phyloP scores from a whole-genome alignment of 2,113 vertebrate species.

The Corynorhinus townsendii region DNA sequence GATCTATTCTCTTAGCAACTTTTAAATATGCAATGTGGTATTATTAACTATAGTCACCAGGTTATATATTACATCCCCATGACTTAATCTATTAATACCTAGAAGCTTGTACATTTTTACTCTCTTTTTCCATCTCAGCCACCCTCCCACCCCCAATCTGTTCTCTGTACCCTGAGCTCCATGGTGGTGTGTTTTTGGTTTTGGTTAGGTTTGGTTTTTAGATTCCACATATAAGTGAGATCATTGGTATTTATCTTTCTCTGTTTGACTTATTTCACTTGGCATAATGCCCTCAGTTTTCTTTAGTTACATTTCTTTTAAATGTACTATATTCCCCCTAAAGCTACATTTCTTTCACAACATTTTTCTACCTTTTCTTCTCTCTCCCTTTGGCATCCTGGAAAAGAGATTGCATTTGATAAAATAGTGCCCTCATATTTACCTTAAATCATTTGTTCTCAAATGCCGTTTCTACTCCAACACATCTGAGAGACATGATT shows the following conservation, averaged over 20 bases:
- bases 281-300: background rate
- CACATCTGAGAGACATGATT: background rate
- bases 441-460: background rate
- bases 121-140: background rate
- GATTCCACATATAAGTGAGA: background rate
- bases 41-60: background rate
- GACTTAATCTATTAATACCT: background rate
- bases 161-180: background rate
- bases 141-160: background rate
- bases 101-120: background rate
- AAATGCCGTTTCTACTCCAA: conserved; percentile 2
- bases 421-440: background rate
- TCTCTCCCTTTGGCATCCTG: background rate
- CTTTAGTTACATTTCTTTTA: conserved; percentile 21
- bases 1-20: background rate
- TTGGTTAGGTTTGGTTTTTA: background rate
- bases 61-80: too few relatives aligned
- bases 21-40: background rate
- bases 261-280: background rate
- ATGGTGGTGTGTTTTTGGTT: background rate
- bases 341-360: background rate
- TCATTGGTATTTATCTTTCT: background rate
- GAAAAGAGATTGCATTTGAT: background rate
- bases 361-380: background rate
- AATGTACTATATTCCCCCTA: background rate